Evolutionary conservation across 2,113 vertebrate species (phyloP), one percentile per base, ranked within the genome.

Genomic region (Percopsis transmontana): DNA sequence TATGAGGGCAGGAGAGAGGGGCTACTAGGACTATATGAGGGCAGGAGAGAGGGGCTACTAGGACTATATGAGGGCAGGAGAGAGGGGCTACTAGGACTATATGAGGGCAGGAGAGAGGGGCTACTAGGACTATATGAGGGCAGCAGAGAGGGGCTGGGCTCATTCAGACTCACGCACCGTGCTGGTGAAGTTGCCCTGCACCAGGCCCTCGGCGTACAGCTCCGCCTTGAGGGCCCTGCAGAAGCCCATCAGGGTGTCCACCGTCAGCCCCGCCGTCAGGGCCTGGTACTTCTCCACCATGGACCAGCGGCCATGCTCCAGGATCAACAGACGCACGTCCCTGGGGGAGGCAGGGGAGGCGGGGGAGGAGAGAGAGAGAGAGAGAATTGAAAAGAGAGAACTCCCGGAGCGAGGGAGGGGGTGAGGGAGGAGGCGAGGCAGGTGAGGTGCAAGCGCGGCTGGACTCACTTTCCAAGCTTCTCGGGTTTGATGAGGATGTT

Each of bases 401-500:
- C n/a, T n/a, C n/a, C n/a, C n/a, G 1, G 48, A 21, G 18, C 16
- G 18, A 20, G 18, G 18, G 18, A 19, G 2, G 48, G 48, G 11
- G 48, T 1, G 20, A 20, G 8, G 51, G 50, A 20, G 50, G 19
- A 24, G 10, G 33, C 14, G 38, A 1, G 23, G 12, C 19, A 19
- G 15, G n/a, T 5, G 9, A 21, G 1, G 19, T 8, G 27, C 18
- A 15, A 51, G n/a, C 8, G 39, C 5, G 27, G 27, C 3, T 9
- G 41, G 27, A 96, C 97, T 84, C 86, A 99, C 97, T 97, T 98
- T 88, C 94, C 87, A 78, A 99, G 92, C 33, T 95, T 96, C 77
- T 96, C 94, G 0, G 97, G 96, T 68, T 96, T 98, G 79, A 98
- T 98, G 76, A 99, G 95, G 86, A 97, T 93, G 88, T 98, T 98